Conservation (phyloP, 2,113 vertebrate species). For the Microtus oregoni region DNA sequence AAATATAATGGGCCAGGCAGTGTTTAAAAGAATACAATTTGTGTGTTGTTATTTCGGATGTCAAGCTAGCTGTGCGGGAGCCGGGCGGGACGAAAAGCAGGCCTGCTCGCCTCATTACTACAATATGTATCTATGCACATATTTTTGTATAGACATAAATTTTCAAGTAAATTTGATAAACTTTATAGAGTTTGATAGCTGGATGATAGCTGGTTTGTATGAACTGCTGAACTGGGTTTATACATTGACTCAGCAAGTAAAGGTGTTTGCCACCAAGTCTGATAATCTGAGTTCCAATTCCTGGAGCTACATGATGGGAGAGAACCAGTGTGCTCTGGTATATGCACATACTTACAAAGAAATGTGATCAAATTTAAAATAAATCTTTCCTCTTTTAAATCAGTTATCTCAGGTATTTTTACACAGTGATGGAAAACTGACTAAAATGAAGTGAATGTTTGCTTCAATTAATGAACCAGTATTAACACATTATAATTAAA, state of each 20-base stretch:
- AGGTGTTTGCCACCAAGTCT: not conserved
- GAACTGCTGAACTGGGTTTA: not conserved
- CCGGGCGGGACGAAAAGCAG: too few species aligned
- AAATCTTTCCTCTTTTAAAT: not conserved
- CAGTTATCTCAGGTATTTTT: not conserved
- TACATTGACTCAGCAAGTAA: not conserved
- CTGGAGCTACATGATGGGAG: not conserved
- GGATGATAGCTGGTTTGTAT: not conserved
- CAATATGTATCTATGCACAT: not conserved
- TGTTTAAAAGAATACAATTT: too few species aligned
- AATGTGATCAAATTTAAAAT: not conserved
- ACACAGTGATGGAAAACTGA: not conserved
- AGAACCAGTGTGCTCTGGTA: not conserved
- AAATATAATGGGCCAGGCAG: too few species aligned
- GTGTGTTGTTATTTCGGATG: too few species aligned
- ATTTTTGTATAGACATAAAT: not conserved
- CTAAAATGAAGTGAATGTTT: not conserved
- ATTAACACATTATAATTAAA: not conserved
- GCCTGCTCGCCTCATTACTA: too few species aligned
- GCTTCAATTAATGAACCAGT: not conserved
- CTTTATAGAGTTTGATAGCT: not conserved
- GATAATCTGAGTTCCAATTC: not conserved
- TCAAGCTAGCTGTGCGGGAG: too few species aligned
- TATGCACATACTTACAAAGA: not conserved
- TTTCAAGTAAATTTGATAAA: not conserved